A percentile compares a stretch with the other conserved stretches of the same genome.
These are phyloP conservation scores for Parotocinclus haroldoi DNA, from an alignment of 2,797 vertebrate species.

Conservation along the genomic window DNA sequence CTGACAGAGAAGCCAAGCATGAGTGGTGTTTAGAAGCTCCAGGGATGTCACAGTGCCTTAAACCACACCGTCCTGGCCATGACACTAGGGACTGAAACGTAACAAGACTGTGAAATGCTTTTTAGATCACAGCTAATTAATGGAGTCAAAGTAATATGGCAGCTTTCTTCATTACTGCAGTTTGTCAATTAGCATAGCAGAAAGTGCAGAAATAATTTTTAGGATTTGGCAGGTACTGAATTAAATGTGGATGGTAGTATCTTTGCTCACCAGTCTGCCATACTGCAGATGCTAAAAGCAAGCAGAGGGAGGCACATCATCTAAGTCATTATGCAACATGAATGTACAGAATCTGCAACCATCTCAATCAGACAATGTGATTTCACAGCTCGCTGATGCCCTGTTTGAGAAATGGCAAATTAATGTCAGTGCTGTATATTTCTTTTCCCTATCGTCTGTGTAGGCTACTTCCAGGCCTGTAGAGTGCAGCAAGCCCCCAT, in stretches of 20 bases:
- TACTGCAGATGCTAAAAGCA: slow-evolving; percentile 63
- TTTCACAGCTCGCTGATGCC: slow-evolving; percentile 81
- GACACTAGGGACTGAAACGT: slow-evolving; percentile 69
- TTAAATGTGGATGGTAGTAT: slow-evolving; percentile 69
- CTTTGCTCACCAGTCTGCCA: slow-evolving; percentile 64
- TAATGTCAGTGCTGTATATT: slow-evolving; percentile 71
- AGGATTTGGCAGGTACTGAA: slow-evolving; percentile 67
- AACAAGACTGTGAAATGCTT: slow-evolving; percentile 79
- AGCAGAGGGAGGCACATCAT: slow-evolving; percentile 71
- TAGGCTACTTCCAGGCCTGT: slow-evolving; percentile 55
- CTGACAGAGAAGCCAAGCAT: slow-evolving; percentile 60
- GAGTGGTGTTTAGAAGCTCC: slow-evolving; percentile 53
- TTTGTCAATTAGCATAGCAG: slow-evolving; percentile 66
- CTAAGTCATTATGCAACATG: slow-evolving; percentile 77
- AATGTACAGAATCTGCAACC: slow-evolving; percentile 80
- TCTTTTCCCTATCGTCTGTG: slow-evolving; percentile 54
- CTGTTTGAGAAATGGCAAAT: slow-evolving; percentile 79
- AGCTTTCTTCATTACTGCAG: slow-evolving; percentile 72
- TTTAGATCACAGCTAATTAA: slow-evolving; percentile 80
- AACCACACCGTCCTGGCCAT: slow-evolving; percentile 65
- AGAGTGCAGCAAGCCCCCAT: slow-evolving; percentile 53
- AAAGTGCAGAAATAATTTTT: not conserved
- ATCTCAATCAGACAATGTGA: slow-evolving; percentile 81
- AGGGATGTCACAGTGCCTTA: slow-evolving; percentile 67
- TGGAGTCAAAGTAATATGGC: slow-evolving; percentile 50